phyloP scores from a whole-genome alignment of 2,797 vertebrate genomes.

The Eulemur coronatus region DNA sequence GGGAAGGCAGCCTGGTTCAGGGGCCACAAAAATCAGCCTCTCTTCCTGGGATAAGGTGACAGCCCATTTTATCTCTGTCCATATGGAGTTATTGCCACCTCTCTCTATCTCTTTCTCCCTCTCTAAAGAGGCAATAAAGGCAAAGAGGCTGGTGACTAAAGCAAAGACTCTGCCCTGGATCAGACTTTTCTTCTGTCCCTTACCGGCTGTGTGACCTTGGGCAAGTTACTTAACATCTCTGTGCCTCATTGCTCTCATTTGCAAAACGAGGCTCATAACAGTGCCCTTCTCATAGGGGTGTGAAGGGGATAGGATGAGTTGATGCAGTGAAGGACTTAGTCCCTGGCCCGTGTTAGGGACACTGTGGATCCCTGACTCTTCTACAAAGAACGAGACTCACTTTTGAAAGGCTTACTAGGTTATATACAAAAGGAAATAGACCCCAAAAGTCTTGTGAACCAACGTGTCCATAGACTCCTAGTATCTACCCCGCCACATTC shows the following conservation, averaged over 20 bases:
- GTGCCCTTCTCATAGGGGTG: not conserved
- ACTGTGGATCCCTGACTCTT: not conserved
- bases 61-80: not conserved
- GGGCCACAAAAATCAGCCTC: not conserved
- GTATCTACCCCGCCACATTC: not conserved
- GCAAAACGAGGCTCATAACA: not conserved
- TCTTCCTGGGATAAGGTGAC: not conserved
- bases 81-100: too few species aligned
- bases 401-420: not conserved
- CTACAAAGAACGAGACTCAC: not conserved
- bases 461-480: not conserved
- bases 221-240: not conserved
- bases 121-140: not conserved
- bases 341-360: not conserved
- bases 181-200: not conserved
- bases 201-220: not conserved
- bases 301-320: not conserved
- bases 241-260: not conserved
- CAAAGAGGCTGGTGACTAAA: not conserved
- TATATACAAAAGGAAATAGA: not conserved
- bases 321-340: not conserved
- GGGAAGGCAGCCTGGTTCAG: not conserved
- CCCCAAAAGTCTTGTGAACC: not conserved
- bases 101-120: accelerated
- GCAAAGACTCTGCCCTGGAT: not conserved